phyloP scores from a whole-genome alignment of 2,797 vertebrate species.

The Sebastes itinus region DNA sequence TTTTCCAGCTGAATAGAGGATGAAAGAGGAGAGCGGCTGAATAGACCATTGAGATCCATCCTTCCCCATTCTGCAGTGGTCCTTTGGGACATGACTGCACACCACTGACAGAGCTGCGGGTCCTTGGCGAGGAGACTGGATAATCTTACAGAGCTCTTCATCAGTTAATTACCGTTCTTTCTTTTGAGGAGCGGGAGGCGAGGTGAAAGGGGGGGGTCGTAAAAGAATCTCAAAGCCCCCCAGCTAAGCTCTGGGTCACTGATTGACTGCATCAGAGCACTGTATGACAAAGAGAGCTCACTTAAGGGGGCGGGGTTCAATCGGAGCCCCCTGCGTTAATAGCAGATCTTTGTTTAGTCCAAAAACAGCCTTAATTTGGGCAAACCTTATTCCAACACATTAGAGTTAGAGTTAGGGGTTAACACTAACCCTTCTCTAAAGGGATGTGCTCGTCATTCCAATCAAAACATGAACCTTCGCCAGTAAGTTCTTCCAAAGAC shows the following conservation, averaged over 20 bases:
- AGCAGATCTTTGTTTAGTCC: constrained; percentile 48
- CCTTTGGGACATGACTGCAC: constrained; percentile 73
- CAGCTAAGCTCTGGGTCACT: constrained; percentile 77
- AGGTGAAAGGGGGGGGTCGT: constrained; percentile 64
- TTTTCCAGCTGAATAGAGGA: constrained; percentile 52
- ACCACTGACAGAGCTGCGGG: constrained; percentile 55
- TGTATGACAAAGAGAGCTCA: constrained; percentile 72
- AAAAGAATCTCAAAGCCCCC: constrained; percentile 78
- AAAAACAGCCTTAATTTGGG: constrained; percentile 41
- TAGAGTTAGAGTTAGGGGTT: neutral
- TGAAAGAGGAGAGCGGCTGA: constrained; percentile 68
- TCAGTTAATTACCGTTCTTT: constrained; percentile 84
- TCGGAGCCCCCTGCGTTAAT: constrained; percentile 42
- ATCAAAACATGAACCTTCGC: neutral
- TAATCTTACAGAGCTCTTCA: constrained; percentile 81
- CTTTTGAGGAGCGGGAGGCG: constrained; percentile 64
- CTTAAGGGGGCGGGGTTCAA: constrained; percentile 66
- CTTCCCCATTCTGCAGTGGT: constrained; percentile 57
- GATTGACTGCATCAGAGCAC: constrained; percentile 77
- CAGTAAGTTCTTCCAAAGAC: neutral
- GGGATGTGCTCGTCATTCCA: neutral
- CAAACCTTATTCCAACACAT: constrained; percentile 18
- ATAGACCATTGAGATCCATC: constrained; percentile 75
- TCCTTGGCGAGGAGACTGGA: constrained; percentile 65
- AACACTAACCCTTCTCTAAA: neutral